Conservation (phyloP, 2,797 vertebrate genomes). For the Acridotheres tristis region DNA sequence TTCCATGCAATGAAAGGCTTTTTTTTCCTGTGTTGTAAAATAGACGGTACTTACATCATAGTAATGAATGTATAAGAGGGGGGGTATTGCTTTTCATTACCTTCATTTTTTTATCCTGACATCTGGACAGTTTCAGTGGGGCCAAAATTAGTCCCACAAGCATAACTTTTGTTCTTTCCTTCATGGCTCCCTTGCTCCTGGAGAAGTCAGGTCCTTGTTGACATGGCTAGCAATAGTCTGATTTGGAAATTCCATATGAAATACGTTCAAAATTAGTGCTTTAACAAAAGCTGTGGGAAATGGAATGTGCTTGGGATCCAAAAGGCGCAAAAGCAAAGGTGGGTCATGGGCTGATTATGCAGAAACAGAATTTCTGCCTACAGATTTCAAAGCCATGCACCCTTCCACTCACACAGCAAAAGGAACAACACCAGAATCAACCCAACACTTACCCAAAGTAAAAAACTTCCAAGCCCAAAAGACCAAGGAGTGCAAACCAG, state of each 20-base stretch:
- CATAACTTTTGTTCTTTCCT: not conserved
- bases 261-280: not conserved
- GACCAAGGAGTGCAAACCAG: not conserved
- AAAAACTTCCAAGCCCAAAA: not conserved
- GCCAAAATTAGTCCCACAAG: not conserved
- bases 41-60: not conserved
- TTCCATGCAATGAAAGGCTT: slow-evolving; percentile 21
- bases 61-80: not conserved
- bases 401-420: not conserved
- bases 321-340: not conserved
- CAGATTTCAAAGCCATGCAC: not conserved
- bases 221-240: not conserved
- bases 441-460: not conserved
- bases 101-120: not conserved
- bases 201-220: not conserved
- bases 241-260: not conserved
- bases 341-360: not conserved
- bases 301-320: not conserved
- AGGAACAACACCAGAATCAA: not conserved
- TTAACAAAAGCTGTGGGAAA: slow-evolving; percentile 5
- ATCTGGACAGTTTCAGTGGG: slow-evolving; percentile 2
- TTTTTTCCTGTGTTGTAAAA: not conserved
- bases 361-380: not conserved
- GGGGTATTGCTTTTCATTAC: not conserved
- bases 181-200: not conserved